Percentiles rank a stretch among this genome's conserved stretches.
These are phyloP conservation scores for Arge pagana DNA, from an alignment of 2,888 invertebrate genomes.

Conservation along the genomic window DNA sequence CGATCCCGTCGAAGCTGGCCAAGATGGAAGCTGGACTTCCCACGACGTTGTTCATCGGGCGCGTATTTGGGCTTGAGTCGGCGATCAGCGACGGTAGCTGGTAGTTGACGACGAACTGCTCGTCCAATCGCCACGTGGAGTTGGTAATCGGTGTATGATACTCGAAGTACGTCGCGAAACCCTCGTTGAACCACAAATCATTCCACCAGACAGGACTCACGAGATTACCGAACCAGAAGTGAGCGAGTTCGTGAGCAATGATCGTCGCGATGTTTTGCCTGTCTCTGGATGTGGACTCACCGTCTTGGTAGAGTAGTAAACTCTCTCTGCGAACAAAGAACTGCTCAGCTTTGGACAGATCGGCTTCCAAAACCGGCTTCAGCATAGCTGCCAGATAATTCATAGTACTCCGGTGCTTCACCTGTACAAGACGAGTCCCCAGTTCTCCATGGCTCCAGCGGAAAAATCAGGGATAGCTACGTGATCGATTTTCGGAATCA, in stretches of 20 bases:
- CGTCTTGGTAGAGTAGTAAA: conserved; percentile 7
- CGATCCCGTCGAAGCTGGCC: conserved; percentile 64
- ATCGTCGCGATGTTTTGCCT: conserved; percentile 31
- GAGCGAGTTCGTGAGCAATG: conserved; percentile 63
- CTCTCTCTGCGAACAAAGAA: no score
- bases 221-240: conserved; percentile 61
- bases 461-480: conserved; percentile 85
- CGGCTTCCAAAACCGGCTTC: conserved; percentile 28
- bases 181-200: conserved; percentile 57
- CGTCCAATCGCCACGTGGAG: conserved; percentile 56
- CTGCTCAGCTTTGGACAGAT: no score
- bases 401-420: conserved; percentile 41
- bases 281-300: conserved; percentile 2
- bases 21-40: conserved; percentile 61
- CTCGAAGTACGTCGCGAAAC: conserved; percentile 63
- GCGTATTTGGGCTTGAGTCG: conserved; percentile 59
- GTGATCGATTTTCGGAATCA: conserved; percentile 70
- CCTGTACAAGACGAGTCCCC: conserved; percentile 85
- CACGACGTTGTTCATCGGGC: conserved; percentile 63
- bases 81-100: conserved; percentile 49
- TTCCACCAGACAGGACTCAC: conserved; percentile 54
- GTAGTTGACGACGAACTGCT: conserved; percentile 56
- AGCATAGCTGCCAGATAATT: conserved; percentile 27
- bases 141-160: conserved; percentile 42
- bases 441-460: conserved; percentile 91